These are phyloP conservation scores for Mirounga angustirostris DNA, from an alignment of 2,113 vertebrate species.

Conservation along the genomic window DNA sequence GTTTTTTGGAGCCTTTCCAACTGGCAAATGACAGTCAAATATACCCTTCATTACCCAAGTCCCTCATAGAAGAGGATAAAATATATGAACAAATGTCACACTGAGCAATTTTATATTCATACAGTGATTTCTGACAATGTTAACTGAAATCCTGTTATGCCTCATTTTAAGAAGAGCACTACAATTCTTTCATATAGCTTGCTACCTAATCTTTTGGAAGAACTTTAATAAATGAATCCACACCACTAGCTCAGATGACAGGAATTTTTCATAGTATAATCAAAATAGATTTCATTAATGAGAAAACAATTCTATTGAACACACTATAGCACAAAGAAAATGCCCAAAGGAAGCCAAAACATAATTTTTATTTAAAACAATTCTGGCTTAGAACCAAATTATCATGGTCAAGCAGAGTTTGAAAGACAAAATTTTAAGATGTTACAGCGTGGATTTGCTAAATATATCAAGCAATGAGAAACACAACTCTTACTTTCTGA, in stretches of 20 bases:
- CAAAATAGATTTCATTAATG: conserved; percentile 61
- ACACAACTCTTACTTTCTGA: background rate
- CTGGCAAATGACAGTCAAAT: conserved; percentile 81
- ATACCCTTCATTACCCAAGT: conserved; percentile 84
- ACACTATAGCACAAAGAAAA: background rate
- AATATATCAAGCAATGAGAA: conserved; percentile 34
- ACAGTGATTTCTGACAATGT: conserved; percentile 67
- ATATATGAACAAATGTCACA: conserved; percentile 80
- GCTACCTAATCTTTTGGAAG: conserved; percentile 61
- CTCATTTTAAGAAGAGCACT: conserved; percentile 50
- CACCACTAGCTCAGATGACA: background rate
- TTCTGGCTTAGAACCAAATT: conserved; percentile 38
- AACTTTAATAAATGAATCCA: conserved; percentile 47
- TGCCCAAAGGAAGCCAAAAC: conserved; percentile 34
- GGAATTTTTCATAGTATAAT: conserved; percentile 7
- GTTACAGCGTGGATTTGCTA: background rate
- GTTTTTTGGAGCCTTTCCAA: conserved; percentile 84
- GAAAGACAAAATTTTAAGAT: conserved; percentile 60
- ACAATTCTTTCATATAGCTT: conserved; percentile 57
- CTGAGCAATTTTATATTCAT: conserved; percentile 76
- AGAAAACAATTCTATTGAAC: conserved; percentile 41
- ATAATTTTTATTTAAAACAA: conserved; percentile 61
- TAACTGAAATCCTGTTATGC: conserved; percentile 70
- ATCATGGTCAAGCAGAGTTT: conserved; percentile 13
- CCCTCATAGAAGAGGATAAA: conserved; percentile 75